Base-by-base conservation (phyloP, 2,888 invertebrate species). In the Trilocha varians region DNA sequence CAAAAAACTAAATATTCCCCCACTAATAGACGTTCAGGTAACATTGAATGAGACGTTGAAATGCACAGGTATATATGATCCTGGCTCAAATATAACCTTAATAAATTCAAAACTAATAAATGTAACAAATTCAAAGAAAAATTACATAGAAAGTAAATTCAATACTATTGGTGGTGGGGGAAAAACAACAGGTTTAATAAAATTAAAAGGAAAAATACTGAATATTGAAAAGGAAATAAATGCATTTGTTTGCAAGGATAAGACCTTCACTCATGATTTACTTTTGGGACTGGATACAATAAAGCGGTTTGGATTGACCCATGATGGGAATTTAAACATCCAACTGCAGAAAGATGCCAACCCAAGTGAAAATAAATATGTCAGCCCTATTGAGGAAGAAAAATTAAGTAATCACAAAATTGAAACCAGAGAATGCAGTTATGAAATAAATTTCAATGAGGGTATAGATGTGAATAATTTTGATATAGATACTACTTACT, bases 1-100 rank as follows among this genome's bases (percentile, higher is more conserved):
- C 43, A 43, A 46, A 41, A 46, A 43, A 46, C 46, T 46, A 46
- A 36, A 41, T 38, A 39, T 46, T 39, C 41, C 41, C 36, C 41
- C 41, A 41, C 16, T 41, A 41, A 41, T 41, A 36, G 41, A 41
- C 32, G 36, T 41, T 32, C 13, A 36, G 15, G 40, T 36, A 14
- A 40, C 36, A 32, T 8, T 17, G 17, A 11, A 13, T 39, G 13
- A 18, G 5, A 18, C 18, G 8, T 18, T 18, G 18, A 18, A 18
- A 4, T 18, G 18, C 18, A 18, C 18, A 18, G 18, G 18, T 18
- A 18, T 18, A 5, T 18, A 18, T 18, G 18, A 18, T 35, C 34
- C 34, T 38, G 42, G 42, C n/a, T 38, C 42, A 37, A 42, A 42
- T 38, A 38, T 42, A 33, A 42, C 42, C 11, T 42, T 42, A 42